Base-by-base conservation (phyloP, 2,888 invertebrate genomes). In the Imbricaverruca yamaguchii region DNA sequence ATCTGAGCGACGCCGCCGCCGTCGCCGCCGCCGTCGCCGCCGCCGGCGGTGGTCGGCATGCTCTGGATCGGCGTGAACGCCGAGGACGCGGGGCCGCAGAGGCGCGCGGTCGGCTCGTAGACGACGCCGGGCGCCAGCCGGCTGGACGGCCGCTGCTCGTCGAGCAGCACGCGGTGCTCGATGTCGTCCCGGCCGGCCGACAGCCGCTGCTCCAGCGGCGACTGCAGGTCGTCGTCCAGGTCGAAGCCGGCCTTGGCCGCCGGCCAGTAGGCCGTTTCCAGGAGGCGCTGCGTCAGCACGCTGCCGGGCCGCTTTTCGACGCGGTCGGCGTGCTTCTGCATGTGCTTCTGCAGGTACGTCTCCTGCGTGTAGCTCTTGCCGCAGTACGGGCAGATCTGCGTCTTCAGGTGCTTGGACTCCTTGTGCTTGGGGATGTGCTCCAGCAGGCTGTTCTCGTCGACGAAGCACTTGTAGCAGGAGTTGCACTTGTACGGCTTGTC, bases 391-490 rank as follows among this genome's bases (percentile, higher is more conserved):
- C 99, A 99, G 89, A 99, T 98, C 90, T 99, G 98, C 83, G 98
- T 98, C 90, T 99, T 98, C 84, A 99, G 91, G 88, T 99, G 98
- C 89, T 99, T 99, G 84, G 97, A 97, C 89, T 97, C 97, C 90
- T 97, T 97, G 90, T 99, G 99, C 89, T 98, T 99, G 83, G 99
- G 98, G 90, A 99, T 99, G 91, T 99, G 99, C 89, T 98, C 98
- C 85, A 98, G 91, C 84, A 99, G 91, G 84, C 96, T 94, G 84
- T 95, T 94, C 89, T 99, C 99, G 88, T 98, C 98, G 84, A 94
- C 92, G 90, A 98, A 99, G 89, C 98, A 99, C 90, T 99, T 99
- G 91, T 99, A 99, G 90, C 99, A 99, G 85, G 97, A 97, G 91
- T 99, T 99, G 90, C 99, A 99, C 89, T 99, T 98, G 91, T 96